Percentiles rank a stretch among this genome's conserved stretches.
phyloP scores from a whole-genome alignment of 1,140 invertebrate species.

The Nymphalis io region DNA sequence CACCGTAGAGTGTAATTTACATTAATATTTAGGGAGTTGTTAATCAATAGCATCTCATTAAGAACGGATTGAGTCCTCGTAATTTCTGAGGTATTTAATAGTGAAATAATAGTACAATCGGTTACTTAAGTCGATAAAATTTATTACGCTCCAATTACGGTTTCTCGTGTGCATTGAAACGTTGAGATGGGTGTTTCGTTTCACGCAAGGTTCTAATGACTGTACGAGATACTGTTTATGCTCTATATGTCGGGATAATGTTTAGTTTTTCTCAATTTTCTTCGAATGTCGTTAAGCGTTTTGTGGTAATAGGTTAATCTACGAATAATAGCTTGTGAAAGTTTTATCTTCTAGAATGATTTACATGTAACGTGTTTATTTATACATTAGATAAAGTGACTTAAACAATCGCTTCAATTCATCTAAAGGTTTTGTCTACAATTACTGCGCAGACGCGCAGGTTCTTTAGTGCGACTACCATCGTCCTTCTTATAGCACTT shows the following conservation, averaged over 20 bases:
- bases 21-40: background rate
- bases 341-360: background rate
- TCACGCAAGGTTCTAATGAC: conserved; percentile 35
- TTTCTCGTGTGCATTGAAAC: conserved; percentile 43
- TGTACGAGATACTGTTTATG: conserved; percentile 30
- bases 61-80: conserved; percentile 17
- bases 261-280: conserved; percentile 20
- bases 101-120: conserved; percentile 38
- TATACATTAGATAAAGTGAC: background rate
- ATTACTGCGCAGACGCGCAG: no score
- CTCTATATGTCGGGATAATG: conserved; percentile 31
- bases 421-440: background rate
- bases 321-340: conserved; percentile 31
- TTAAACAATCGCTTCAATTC: background rate
- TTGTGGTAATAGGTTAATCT: conserved; percentile 21
- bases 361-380: background rate
- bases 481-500: no score
- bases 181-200: conserved; percentile 44
- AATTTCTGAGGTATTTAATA: conserved; percentile 27
- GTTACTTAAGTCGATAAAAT: conserved; percentile 49
- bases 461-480: no score
- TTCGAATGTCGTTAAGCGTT: background rate
- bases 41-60: conserved; percentile 28
- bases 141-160: conserved; percentile 46
- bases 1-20: background rate